phyloP scores from a whole-genome alignment of 2,113 vertebrate species.

The Gallinago paraguaiae region DNA sequence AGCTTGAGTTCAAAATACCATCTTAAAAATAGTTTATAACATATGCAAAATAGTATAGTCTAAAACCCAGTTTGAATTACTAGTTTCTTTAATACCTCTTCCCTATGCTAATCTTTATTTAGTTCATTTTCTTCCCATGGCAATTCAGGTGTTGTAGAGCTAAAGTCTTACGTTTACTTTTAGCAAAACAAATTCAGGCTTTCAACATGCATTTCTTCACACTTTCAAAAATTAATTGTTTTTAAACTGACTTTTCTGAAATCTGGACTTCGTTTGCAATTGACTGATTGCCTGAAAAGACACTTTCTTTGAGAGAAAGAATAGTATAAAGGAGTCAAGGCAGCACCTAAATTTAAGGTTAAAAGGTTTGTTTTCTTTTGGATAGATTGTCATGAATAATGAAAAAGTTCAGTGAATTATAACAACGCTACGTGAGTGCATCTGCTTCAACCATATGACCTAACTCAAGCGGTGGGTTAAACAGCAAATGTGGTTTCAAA shows the following conservation, averaged over 20 bases:
- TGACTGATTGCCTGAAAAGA: neutral
- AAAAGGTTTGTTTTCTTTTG: neutral
- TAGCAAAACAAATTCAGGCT: neutral
- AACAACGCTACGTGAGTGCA: neutral
- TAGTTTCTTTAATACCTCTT: neutral
- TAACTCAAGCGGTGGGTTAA: neutral
- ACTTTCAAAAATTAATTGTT: neutral
- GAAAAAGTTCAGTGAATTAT: neutral
- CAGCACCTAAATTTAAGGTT: neutral
- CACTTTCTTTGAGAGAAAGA: neutral
- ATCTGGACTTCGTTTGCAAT: neutral
- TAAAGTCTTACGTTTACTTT: neutral
- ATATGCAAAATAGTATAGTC: neutral
- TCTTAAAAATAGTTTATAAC: conserved; percentile 18
- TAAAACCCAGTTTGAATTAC: neutral
- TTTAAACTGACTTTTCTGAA: neutral
- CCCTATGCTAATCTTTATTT: neutral
- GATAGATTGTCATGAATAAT: neutral
- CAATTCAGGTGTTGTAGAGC: neutral
- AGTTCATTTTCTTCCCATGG: neutral
- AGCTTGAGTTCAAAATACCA: conserved; percentile 1
- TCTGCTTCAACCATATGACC: neutral
- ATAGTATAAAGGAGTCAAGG: neutral
- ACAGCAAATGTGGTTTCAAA: neutral
- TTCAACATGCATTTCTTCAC: neutral